Evolutionary conservation across 2,888 invertebrate species (phyloP), one percentile per base, ranked within the genome.

Genomic region (Trypoxylon attenuatum): DNA sequence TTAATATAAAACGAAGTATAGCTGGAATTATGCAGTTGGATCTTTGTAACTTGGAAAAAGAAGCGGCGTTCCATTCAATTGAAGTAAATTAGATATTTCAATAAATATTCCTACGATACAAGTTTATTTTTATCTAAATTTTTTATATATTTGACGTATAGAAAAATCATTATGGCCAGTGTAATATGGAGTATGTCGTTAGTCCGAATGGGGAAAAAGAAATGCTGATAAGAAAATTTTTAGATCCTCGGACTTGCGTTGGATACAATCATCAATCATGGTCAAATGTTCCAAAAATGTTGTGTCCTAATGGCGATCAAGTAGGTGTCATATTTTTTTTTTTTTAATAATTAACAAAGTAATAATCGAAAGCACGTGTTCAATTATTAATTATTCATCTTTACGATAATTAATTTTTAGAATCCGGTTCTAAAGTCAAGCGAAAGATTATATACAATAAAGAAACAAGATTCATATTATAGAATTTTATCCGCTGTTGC

Each of bases 1-100:
- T 89, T 18, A 93, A 93, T 79, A 88, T 93, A 55, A 93, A 93
- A 80, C 87, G 92, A 47, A 92, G 91, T 0, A 88, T 93, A 42
- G 91, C 92, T 0, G 89, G 91, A 13, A 90, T 91, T 67, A 88
- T 93, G 23, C 92, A 93, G 77, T 83, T 93, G 23, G 91, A 91
- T 69, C 71, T 85, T n/a, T 42, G 54, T 6, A 73, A 57, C 55
- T 69, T 86, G 56, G 74, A 81, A 18, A 78, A 78, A 2, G 69
- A 82, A 62, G 71, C 74, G 38, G 86, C 85, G 5, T 86, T 85
- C 61, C 78, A 82, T 58, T 82, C 86, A 2, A 58, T 55, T 8
- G 87, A 86, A 74, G 86, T 84, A 69, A 82, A 61, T 61, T 18
- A n/a, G 23, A 39, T 16, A 19, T n/a, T 10, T 8, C n/a, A n/a